Evolutionary conservation across 2,797 vertebrate species (phyloP), one percentile per base, ranked within the genome.

Genomic region (Pipistrellus kuhlii): DNA sequence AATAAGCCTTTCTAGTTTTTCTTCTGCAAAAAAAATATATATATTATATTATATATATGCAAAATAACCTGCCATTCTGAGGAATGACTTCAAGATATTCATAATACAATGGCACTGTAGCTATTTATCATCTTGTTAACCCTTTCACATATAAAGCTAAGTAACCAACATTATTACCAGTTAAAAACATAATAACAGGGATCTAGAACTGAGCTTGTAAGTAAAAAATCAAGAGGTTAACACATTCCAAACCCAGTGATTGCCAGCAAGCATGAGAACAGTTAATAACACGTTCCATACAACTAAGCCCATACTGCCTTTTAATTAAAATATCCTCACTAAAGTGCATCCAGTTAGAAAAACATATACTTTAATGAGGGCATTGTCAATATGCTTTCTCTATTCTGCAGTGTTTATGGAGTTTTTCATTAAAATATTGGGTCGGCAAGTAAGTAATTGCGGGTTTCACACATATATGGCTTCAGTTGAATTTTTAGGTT

Each of bases 351-450:
- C 72, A 77, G 15, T 85, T 76, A 66, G 55, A 90, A 78, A 82
- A 88, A 53, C 87, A 69, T 77, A 69, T 77, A 84, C 85, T 87
- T 95, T 93, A 30, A 88, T 35, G n/a, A 82, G n/a, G 23, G 13
- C 41, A 93, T 21, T 48, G 27, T 73, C 68, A 94, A 64, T 75
- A 59, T 41, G 14, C 4, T 53, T 88, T 71, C 21, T 68, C 48
- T 71, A 48, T 88, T 88, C 53, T 35, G 0, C 1, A n/a, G 51
- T 64, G 17, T 73, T 93, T 89, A 88, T 86, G 82, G 62, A 59
- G 23, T 48, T 88, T 91, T 71, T 88, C 32, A 91, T 75, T 68
- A 84, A 95, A 92, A 72, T n/a, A n/a, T n/a, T n/a, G n/a, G n/a
- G n/a, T n/a, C n/a, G n/a, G n/a, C n/a, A n/a, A n/a, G n/a, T n/a